Base-by-base conservation (phyloP, 2,888 invertebrate genomes). In the Campopleginae sp. region DNA sequence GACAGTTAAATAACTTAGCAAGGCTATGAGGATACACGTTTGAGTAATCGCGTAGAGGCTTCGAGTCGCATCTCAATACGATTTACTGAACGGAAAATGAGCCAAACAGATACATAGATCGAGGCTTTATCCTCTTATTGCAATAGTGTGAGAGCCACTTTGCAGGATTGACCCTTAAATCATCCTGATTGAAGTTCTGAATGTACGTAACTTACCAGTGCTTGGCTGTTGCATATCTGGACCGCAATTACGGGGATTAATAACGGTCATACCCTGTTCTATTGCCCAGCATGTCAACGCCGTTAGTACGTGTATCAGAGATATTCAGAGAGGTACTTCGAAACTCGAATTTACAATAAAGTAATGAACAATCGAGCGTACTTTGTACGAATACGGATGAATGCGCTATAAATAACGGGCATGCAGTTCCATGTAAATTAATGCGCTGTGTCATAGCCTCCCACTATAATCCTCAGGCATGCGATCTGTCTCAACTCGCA, bases 151-250 rank as follows among this genome's bases (percentile, higher is more conserved):
- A 65, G 27, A 76, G 63, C 80, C 87, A 87, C 86, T 87, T 70
- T 61, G 72, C 58, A 75, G 81, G 70, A 87, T 87, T 87, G 87
- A 87, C 82, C 86, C 87, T 86, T 87, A 82, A 85, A 87, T 87
- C 86, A 87, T 84, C 81, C 63, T 46, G 68, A 70, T 42, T 48
- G 70, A 42, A 61, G 63, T 80, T 44, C 66, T 19, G 48, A 74
- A 79, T 68, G 38, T 23, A 7, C n/a, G 63, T 38, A 27, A 17
- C 48, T 63, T 38, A 48, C 17, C 63, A 12, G 17, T 44, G 42
- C 38, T 65, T 44, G 72, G 23, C 42, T 17, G 1, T 14, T 70
- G 48, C 23, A 51, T 51, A 33, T 42, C 44, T 63, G 42, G 31
- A 65, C 71, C 83, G 42, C 58, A 70, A 87, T 87, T 80, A 76